Conservation (phyloP, 1,140 invertebrate genomes). For the Microplitis mediator region DNA sequence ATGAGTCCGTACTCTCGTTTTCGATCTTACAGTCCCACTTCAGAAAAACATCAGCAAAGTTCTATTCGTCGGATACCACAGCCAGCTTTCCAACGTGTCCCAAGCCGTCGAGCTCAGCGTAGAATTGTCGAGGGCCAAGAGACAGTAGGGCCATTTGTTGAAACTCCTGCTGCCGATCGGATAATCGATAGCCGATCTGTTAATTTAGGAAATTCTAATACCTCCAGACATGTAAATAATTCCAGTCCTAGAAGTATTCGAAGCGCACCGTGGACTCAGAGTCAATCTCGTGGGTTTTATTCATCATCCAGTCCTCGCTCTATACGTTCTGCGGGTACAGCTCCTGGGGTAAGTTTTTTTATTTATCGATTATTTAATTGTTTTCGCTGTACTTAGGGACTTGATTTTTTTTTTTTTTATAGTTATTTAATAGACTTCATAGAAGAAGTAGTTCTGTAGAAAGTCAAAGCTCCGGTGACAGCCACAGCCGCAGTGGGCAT, state of each 20-base stretch:
- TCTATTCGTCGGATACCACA: slow-evolving; percentile 66
- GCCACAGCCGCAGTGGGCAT: slow-evolving; percentile 57
- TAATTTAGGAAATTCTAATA: slow-evolving; percentile 38
- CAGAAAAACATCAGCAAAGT: slow-evolving; percentile 61
- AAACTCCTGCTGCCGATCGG: slow-evolving; percentile 44
- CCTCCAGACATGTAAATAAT: slow-evolving; percentile 46
- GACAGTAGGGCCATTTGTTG: slow-evolving; percentile 57
- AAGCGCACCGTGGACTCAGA: slow-evolving; percentile 81
- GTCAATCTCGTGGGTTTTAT: slow-evolving; percentile 74
- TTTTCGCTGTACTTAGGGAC: not conserved
- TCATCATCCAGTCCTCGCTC: slow-evolving; percentile 69
- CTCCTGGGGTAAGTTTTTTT: slow-evolving; percentile 51
- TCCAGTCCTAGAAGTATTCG: slow-evolving; percentile 71
- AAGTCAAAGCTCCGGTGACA: slow-evolving; percentile 77
- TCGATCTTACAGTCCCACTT: slow-evolving; percentile 69
- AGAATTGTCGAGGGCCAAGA: slow-evolving; percentile 74
- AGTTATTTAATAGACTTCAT: slow-evolving; percentile 63
- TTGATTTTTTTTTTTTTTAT: slow-evolving; percentile 23
- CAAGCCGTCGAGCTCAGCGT: slow-evolving; percentile 83
- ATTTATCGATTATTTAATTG: not conserved
- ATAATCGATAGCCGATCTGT: slow-evolving; percentile 26
- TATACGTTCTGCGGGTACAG: slow-evolving; percentile 68
- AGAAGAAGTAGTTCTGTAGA: slow-evolving; percentile 73
- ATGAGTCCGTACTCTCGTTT: slow-evolving; percentile 67
- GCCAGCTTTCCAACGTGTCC: slow-evolving; percentile 85